Evolutionary conservation across 2,113 vertebrate genomes (phyloP), one percentile per base, ranked within the genome.

Genomic region (Melanerpes formicivorus): DNA sequence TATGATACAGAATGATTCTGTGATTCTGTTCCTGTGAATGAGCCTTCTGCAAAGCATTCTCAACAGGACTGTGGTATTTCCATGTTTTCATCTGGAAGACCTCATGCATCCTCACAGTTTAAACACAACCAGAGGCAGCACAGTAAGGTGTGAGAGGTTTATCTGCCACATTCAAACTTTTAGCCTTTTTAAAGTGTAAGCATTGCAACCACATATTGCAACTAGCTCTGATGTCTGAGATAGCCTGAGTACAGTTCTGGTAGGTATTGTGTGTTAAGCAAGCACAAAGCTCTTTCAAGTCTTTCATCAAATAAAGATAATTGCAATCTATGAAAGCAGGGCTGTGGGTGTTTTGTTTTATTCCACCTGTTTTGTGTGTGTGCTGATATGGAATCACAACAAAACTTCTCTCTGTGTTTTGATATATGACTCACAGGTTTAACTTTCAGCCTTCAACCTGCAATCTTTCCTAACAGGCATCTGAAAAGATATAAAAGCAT

Each of bases 361-460:
- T 48, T 69, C 52, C 11, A 58, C 2, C 0, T 60, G 22, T 14
- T 70, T 42, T 65, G 15, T 40, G 22, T 67, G 17, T 59, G 63
- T 11, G 26, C 7, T 78, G 34, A 40, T 69, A 72, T 3, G 16
- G 74, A 79, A 48, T 64, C 59, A 69, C 26, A 44, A 44, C n/a
- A 18, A 30, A 65, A 71, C 77, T 95, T 90, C 67, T 84, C 4
- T 46, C 30, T 46, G 23, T 87, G 11, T 60, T 95, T 91, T 65
- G 62, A 77, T 65, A n/a, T 7, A 72, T 4, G 13, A 48, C 18
- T 52, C 26, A n/a, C 11, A 75, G 59, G 40, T 32, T 85, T 88
- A 96, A 95, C 56, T 58, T 62, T 88, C 92, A 95, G 93, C 85
- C 67, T 96, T 97, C 84, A 86, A 44, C 40, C 93, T 80, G 58